Evolutionary conservation across 2,888 invertebrate genomes (phyloP).

Genomic region (Taphrorychus bicolor): DNA sequence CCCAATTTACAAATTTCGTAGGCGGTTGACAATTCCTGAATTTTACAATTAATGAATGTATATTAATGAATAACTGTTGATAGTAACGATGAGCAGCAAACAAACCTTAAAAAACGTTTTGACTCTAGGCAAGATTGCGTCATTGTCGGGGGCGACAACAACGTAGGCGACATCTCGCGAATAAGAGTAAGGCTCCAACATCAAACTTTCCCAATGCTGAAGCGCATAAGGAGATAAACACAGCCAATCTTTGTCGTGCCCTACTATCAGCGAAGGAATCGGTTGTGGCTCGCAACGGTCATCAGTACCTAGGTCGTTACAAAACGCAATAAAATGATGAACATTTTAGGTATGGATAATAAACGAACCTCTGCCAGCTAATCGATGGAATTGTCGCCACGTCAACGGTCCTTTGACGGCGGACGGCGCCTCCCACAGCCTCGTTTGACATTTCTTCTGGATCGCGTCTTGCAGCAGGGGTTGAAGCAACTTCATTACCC

Average conservation of each 20-base stretch:
- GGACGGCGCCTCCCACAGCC: conserved; percentile 92
- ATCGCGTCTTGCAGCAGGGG: conserved; percentile 95
- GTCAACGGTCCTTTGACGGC: conserved; percentile 96
- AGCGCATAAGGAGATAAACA: conserved; percentile 93
- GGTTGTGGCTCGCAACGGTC: conserved; percentile 98
- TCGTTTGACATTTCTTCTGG: conserved; percentile 84
- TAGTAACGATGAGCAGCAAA: neutral
- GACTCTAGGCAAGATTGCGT: conserved; percentile 79
- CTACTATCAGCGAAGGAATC: conserved; percentile 91
- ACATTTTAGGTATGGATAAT: neutral
- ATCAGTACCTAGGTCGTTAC: conserved; percentile 69
- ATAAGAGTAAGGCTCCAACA: conserved; percentile 96
- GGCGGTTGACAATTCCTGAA: conserved; percentile 82
- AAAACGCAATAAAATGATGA: conserved; percentile 9
- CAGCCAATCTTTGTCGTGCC: conserved; percentile 95
- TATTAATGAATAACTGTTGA: no score
- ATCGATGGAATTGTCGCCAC: conserved; percentile 96
- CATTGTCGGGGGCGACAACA: conserved; percentile 92
- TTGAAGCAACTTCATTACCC: conserved; percentile 89
- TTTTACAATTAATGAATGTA: no score
- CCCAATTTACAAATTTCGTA: conserved; percentile 97
- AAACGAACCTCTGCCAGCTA: conserved; percentile 79
- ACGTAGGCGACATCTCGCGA: conserved; percentile 94
- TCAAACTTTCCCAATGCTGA: conserved; percentile 95
- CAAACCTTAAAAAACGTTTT: conserved; percentile 80